Base-by-base conservation (phyloP, 2,888 invertebrate species). In the Bugula neritina region DNA sequence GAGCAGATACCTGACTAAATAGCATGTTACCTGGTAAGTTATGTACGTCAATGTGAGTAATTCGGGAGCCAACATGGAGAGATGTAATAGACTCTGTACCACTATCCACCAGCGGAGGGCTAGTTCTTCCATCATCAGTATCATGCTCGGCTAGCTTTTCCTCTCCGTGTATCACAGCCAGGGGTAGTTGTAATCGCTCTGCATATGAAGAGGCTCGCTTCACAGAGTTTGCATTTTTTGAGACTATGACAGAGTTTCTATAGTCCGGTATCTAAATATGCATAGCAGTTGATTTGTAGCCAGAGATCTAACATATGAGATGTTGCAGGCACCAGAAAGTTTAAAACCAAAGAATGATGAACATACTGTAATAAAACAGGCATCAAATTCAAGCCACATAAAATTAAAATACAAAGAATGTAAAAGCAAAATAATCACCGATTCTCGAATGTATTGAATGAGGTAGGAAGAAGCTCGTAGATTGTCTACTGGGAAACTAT, bases 151-250 rank as follows among this genome's bases (percentile, higher is more conserved):
- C 77, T 34, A 78, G 89, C 82, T 96, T 94, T 81, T 95, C 95
- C 83, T 98, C 98, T n/a, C 99, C 99, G 77, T 99, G 99, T 79
- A 99, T 97, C 1, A 99, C 98, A 0, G 98, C 99, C 77, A 99
- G 94, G 71, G 94, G 95, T 52, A 99, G 88, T 72, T 97, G 89
- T 74, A 99, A 87, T 77, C 98, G 90, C 84, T 99, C 98, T 3
- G 98, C 96, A 81, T 97, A 99, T 0, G 97, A 97, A 0, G 98
- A 97, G 0, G 98, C 99, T 82, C 98, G 94, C 84, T 97, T 97
- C 25, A 98, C 96, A 1, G 95, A 94, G 23, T 95, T 95, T 0
- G 99, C 97, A 86, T 96, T 96, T 75, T 96, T 90, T 0, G 99
- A 98, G 35, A 99, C 98, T 81, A 99, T 98, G 72, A 99, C 96